Base-by-base conservation (phyloP, 2,113 vertebrate species). In the Otolemur garnettii region DNA sequence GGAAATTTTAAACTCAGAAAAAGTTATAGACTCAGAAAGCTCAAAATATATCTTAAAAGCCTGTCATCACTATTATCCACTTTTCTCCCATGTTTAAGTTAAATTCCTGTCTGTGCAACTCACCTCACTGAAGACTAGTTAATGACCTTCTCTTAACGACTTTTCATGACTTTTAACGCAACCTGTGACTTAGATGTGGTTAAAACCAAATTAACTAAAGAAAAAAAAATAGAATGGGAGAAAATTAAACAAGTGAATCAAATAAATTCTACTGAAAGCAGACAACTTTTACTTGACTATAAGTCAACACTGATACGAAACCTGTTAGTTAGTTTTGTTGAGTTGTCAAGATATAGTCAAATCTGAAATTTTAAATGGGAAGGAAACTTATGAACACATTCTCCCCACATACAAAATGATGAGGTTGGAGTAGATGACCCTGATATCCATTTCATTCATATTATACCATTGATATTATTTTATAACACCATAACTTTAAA, bases 141-240 rank as follows among this genome's bases (percentile, higher is more conserved):
- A 71, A 38, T 72, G 2, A 3, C 0, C 53, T 80, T 50, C 9
- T 87, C 33, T 80, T 68, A 75, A 30, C 21, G 90, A 75, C 1
- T 88, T 28, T 79, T 79, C 33, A 81, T 75, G 24, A 92, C 87
- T 57, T 30, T 53, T 35, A 78, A 78, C 74, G 62, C 7, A 74
- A 57, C 1, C 8, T 77, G 72, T 90, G 17, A 82, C 69, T 75
- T 89, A 22, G 45, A 38, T 1, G 26, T 53, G 28, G 50, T 12
- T 74, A 50, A 94, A 82, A 72, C 6, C 50, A 90, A 92, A 57
- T 95, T 30, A 96, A 68, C 18, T 38, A 18, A 91, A 95, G 26
- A 35, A 38, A 38, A 77, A 77, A 89, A 72, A 92, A 66, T 38
- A 82, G 22, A 90, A 2, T 69, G 15, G 77, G 14, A 88, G 84